phyloP scores from a whole-genome alignment of 2,113 vertebrate species.

The Actenoides hombroni region DNA sequence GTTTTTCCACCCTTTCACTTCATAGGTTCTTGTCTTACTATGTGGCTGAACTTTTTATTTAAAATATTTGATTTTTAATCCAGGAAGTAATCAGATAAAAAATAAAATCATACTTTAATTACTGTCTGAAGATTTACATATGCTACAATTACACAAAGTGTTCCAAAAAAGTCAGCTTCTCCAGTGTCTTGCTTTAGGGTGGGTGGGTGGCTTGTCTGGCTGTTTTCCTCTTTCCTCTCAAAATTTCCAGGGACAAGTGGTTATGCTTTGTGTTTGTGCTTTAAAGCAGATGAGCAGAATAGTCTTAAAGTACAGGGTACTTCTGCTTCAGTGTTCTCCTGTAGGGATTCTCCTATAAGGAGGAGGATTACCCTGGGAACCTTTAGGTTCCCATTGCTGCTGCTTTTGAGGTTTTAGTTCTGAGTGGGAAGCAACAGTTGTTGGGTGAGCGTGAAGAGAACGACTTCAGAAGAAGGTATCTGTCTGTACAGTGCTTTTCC shows the following conservation, averaged over 20 bases:
- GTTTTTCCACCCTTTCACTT: not conserved
- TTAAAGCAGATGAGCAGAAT: not conserved
- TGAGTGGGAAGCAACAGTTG: not conserved
- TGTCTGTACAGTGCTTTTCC: not conserved
- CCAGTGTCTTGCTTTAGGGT: not conserved
- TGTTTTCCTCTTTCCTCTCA: not conserved
- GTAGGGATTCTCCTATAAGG: not conserved
- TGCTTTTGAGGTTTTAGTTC: not conserved
- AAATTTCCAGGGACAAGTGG: not conserved
- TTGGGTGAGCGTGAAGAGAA: not conserved
- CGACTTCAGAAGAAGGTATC: not conserved
- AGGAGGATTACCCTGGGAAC: not conserved
- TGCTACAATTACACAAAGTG: not conserved
- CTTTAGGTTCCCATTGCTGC: not conserved
- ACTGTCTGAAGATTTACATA: not conserved
- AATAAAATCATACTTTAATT: not conserved
- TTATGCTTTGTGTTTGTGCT: not conserved
- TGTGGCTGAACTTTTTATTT: not conserved
- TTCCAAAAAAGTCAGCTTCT: not conserved
- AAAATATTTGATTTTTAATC: not conserved
- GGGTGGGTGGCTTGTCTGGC: not conserved
- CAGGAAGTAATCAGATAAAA: not conserved
- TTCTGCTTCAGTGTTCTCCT: not conserved
- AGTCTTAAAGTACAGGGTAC: not conserved
- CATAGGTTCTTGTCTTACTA: not conserved